Evolutionary conservation across 2,888 invertebrate species (phyloP).

Genomic region (Eucera pruinosa): DNA sequence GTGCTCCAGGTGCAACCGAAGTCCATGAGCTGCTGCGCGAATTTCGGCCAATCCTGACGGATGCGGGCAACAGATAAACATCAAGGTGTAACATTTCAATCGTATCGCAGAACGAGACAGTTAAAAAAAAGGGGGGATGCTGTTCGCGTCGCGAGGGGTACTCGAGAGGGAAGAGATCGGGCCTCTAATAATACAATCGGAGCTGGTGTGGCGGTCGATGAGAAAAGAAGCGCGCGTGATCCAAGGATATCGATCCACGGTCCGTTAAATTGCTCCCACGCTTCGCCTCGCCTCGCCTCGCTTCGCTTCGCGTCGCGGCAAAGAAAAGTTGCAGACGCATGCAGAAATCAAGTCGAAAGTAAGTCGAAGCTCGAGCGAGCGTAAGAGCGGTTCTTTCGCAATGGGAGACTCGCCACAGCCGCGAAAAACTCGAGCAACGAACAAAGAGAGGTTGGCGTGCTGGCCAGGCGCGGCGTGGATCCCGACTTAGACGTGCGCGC

Average conservation of each 20-base stretch:
- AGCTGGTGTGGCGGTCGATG: background rate
- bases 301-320: no score
- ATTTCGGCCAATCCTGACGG: conserved; percentile 92
- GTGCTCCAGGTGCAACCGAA: conserved; percentile 93
- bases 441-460: background rate
- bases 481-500: conserved; percentile 13
- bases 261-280: no score
- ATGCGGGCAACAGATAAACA: conserved; percentile 83
- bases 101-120: conserved; percentile 39
- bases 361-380: background rate
- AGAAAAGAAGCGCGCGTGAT: background rate
- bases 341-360: conserved; percentile 1
- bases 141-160: no score
- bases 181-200: no score
- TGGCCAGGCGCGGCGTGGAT: no score
- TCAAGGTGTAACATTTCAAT: conserved; percentile 65
- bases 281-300: no score
- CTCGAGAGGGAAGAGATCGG: no score
- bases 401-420: background rate
- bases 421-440: background rate
- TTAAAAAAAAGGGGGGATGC: conserved; percentile 2
- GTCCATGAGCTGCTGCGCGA: conserved; percentile 94
- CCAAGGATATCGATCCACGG: no score
- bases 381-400: no score
- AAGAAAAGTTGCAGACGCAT: conserved; percentile 9